These are phyloP conservation scores for Drosophila arawakana DNA, from an alignment of 1,140 invertebrate genomes.

Conservation along the genomic window DNA sequence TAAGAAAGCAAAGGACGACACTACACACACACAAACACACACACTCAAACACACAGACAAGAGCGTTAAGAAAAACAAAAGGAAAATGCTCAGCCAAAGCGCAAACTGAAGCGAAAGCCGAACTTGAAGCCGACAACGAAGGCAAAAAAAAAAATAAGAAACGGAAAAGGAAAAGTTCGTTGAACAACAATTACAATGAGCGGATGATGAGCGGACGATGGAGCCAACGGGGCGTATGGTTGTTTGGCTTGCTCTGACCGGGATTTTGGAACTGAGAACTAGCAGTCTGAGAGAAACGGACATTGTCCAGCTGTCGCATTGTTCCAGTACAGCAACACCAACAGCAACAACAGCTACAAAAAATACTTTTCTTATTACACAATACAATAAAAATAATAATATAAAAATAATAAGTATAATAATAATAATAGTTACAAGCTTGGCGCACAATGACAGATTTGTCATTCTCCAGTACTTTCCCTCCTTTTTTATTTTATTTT, in stretches of 20 bases:
- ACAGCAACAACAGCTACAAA: conserved; percentile 20
- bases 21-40: conserved; percentile 29
- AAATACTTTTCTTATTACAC: conserved; percentile 68
- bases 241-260: not conserved
- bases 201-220: conserved; percentile 18
- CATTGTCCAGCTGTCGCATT: conserved; percentile 59
- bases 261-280: not conserved
- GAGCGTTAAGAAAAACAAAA: conserved; percentile 60
- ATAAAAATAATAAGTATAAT: conserved; percentile 26
- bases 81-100: conserved; percentile 25
- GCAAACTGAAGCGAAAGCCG: conserved; percentile 13
- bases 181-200: conserved; percentile 79
- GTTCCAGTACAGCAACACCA: conserved; percentile 27
- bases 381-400: conserved; percentile 68
- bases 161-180: conserved; percentile 66
- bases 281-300: conserved; percentile 2
- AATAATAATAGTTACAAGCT: conserved; percentile 56
- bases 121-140: conserved; percentile 36
- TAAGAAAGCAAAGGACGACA: conserved; percentile 52
- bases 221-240: conserved; percentile 12
- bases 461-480: conserved; percentile 35
- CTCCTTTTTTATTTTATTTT: not conserved
- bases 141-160: conserved; percentile 20
- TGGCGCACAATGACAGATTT: conserved; percentile 70
- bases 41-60: not conserved